Base-by-base conservation (phyloP, 1,140 invertebrate species). In the roundworm (Caenorhabditis elegans) region DNA sequence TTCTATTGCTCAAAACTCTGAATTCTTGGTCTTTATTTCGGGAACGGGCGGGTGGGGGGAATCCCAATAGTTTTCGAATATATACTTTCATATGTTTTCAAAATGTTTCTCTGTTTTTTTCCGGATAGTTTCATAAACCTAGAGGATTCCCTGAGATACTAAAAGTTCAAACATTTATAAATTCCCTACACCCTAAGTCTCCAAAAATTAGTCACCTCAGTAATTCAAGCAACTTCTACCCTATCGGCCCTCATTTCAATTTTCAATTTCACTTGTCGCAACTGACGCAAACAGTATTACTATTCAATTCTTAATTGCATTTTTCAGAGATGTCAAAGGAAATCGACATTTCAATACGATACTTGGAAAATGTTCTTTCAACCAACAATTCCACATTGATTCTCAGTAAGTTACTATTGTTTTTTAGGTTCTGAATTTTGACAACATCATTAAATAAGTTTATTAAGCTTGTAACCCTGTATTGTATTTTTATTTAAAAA, bases 321-420 rank as follows among this genome's bases (percentile, higher is more conserved):
- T 70, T 70, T n/a, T 24, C n/a, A 53, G 55, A 70, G 34, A 70
- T 70, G 60, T 70, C 60, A 70, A 70, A 70, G 28, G 60, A 70
- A 43, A 70, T 70, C 22, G 60, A 70, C 60, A 70, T 70, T 70
- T 70, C 60, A 31, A 70, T 70, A 70, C 60, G 60, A 70, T 70
- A 70, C 60, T 70, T 70, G 60, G 60, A 70, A 26, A 70, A 70
- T 70, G 60, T 70, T 39, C 60, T 70, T 70, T 70, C 60, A 70
- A 70, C 60, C 34, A 70, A 70, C 60, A 70, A 70, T 70, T 70
- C 60, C 60, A 70, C 34, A 43, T 70, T 70, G 60, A 70, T 70
- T 70, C 60, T 70, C 60, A 70, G 60, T 70, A 22, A 70, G 60
- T 39, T 34, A 26, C 1, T n/a, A n/a, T n/a, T n/a, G n/a, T n/a